phyloP scores from a whole-genome alignment of 2,888 invertebrate species.

The Meliscaeva auricollis region DNA sequence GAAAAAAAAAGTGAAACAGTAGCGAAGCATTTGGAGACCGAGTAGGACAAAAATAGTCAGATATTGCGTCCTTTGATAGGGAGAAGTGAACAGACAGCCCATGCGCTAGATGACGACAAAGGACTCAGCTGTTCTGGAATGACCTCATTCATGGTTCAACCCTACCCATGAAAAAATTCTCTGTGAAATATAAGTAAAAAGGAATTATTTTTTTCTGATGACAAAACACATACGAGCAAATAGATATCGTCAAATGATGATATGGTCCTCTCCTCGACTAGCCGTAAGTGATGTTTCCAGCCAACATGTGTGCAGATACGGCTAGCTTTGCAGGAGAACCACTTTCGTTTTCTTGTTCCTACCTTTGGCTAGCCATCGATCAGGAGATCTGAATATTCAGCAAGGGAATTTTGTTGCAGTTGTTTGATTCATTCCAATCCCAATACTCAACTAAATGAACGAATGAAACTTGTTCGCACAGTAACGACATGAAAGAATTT shows the following conservation, averaged over 20 bases:
- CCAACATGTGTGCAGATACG: constrained; percentile 61
- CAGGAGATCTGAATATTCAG: constrained; percentile 80
- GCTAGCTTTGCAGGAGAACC: constrained; percentile 77
- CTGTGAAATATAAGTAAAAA: neutral
- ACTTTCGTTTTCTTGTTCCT: constrained; percentile 85
- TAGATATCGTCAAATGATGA: constrained; percentile 30
- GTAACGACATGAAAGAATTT: constrained; percentile 15
- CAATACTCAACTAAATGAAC: constrained; percentile 15
- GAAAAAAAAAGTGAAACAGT: no score
- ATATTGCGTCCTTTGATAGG: neutral
- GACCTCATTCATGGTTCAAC: constrained; percentile 51
- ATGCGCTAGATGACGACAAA: constrained; percentile 41
- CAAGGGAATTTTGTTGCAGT: constrained; percentile 30
- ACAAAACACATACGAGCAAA: constrained; percentile 28
- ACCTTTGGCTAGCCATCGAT: constrained; percentile 84
- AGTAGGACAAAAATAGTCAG: constrained; percentile 12
- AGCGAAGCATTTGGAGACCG: constrained; percentile 10
- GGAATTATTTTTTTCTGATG: neutral
- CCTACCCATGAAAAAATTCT: neutral
- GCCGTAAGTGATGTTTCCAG: constrained; percentile 66
- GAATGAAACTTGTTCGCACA: constrained; percentile 40
- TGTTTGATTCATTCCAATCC: neutral
- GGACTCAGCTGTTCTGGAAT: constrained; percentile 56
- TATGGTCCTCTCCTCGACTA: constrained; percentile 54
- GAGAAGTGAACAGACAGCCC: constrained; percentile 13